Percentiles rank a stretch among this genome's conserved stretches.
Conservation (phyloP, 2,888 invertebrate genomes). For the Tachystola acroxantha region DNA sequence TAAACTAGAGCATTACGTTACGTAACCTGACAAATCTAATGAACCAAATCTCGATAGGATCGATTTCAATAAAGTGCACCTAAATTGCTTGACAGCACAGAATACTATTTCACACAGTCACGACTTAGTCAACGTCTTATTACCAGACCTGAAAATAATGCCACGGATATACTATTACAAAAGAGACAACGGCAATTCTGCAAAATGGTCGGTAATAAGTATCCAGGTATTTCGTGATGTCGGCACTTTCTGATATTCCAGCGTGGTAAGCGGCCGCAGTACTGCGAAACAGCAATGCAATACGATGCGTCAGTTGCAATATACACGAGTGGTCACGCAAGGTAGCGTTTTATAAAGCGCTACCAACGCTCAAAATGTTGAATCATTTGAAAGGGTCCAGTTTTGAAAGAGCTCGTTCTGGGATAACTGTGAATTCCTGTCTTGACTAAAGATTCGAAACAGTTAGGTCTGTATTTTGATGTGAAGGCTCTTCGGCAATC, state of each 20-base stretch:
- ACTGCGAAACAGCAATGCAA: constrained; percentile 28
- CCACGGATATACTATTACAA: constrained; percentile 43
- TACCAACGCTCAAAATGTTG: not conserved
- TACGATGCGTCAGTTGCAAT: constrained; percentile 31
- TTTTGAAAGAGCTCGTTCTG: too few relatives aligned
- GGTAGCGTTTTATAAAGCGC: not conserved
- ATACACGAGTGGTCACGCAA: constrained; percentile 28
- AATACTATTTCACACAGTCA: constrained; percentile 49
- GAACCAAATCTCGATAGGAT: constrained; percentile 32
- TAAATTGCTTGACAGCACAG: constrained; percentile 38
- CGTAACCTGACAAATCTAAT: constrained; percentile 37
- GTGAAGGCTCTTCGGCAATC: too few relatives aligned
- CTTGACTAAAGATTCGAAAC: too few relatives aligned
- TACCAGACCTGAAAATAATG: constrained; percentile 42
- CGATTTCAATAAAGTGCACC: constrained; percentile 35
- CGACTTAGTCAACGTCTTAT: constrained; percentile 43
- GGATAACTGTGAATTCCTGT: too few relatives aligned
- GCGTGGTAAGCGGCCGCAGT: constrained; percentile 27
- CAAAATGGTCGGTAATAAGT: constrained; percentile 38
- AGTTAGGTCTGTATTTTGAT: too few relatives aligned
- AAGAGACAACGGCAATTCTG: constrained; percentile 38
- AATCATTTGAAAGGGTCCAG: not conserved
- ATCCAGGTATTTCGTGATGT: constrained; percentile 31
- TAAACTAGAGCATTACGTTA: constrained; percentile 42
- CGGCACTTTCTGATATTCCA: constrained; percentile 38